Base-by-base conservation (phyloP, 2,888 invertebrate genomes). In the Drosophila glabriapex region DNA sequence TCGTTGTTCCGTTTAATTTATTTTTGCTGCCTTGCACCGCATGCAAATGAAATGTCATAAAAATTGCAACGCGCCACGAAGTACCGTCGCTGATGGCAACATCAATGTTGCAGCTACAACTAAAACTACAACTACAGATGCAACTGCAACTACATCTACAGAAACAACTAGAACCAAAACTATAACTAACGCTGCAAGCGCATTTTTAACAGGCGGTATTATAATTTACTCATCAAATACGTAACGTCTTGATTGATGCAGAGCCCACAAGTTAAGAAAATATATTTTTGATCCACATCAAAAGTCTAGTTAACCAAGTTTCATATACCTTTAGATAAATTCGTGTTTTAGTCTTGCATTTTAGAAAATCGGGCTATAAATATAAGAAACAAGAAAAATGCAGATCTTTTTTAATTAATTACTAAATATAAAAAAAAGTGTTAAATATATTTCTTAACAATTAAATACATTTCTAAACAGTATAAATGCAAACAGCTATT, bases 21-120 rank as follows among this genome's bases (percentile, higher is more conserved):
- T 83, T 81, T 83, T 80, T 80, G 80, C 76, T 66, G 80, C 68
- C 65, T 68, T 62, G 68, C 67, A 69, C 73, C 67, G 80, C 82
- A 82, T 82, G 82, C 82, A 82, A 82, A 82, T 82, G 82, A 83
- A 82, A 81, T 78, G 82, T 84, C 82, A 82, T 83, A 82, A 83
- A 82, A 82, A 82, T 81, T 82, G 82, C 82, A 84, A 71, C 75
- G 76, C 80, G 73, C 80, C 80, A 43, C 58, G 41, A 58, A 76
- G 80, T 69, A 66, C 56, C 68, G 63, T 49, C 63, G 68, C 49
- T 55, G 63, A 65, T 43, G 56, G 82, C 64, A 49, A 73, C 78
- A 64, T 83, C 80, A 80, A 73, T 76, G 83, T 80, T 68, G 75
- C 67, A 54, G 33, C 61, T 31, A 58, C 41, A 58, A 58, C 41